Evolutionary conservation across 2,113 vertebrate species (phyloP).

Genomic region (Steatornis caripensis): DNA sequence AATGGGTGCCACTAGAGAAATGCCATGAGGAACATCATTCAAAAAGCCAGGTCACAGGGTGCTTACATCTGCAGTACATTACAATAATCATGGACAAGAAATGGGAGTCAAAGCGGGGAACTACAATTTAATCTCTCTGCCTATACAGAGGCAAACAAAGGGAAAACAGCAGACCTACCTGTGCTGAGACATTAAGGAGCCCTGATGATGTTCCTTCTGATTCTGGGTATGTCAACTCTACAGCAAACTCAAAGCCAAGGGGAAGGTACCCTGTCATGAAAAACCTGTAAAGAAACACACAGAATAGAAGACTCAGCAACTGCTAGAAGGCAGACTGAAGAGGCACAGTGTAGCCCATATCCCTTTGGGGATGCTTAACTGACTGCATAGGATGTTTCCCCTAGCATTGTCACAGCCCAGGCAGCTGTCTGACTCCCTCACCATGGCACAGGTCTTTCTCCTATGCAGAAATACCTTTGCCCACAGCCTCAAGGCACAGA

Average conservation of each 20-base stretch:
- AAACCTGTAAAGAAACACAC: constrained; percentile 74
- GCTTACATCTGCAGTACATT: background rate
- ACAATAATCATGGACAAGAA: background rate
- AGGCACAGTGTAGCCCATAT: background rate
- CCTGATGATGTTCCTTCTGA: constrained; percentile 95
- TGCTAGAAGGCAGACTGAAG: background rate
- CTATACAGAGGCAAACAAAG: background rate
- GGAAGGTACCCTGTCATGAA: constrained; percentile 97
- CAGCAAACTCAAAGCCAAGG: constrained; percentile 94
- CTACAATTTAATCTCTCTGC: background rate
- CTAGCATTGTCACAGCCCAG: background rate
- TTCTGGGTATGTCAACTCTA: constrained; percentile 92
- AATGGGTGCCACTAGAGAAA: background rate
- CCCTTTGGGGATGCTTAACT: background rate
- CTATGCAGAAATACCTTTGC: background rate
- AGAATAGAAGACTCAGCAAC: background rate
- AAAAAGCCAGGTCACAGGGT: background rate
- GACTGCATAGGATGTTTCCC: background rate
- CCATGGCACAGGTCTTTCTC: background rate
- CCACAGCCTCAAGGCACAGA: background rate
- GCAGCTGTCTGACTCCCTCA: background rate
- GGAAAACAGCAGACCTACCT: constrained; percentile 71
- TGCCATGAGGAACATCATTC: background rate
- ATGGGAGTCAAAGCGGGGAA: background rate
- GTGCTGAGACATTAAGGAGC: constrained; percentile 91